Conservation (phyloP, 64 coral and sea anemone genomes). For the Porites lutea region DNA sequence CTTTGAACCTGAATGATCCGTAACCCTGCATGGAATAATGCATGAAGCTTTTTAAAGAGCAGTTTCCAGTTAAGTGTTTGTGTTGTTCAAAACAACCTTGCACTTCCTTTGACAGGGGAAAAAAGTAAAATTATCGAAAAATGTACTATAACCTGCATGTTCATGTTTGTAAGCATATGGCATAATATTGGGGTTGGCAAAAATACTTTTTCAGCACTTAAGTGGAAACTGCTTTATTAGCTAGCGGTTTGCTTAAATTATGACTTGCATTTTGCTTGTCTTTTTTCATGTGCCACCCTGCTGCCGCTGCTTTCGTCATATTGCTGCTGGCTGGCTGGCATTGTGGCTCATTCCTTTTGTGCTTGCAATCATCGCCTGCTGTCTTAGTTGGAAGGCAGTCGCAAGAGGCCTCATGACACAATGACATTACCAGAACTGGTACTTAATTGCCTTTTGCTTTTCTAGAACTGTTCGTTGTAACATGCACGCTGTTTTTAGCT, state of each 20-base stretch:
- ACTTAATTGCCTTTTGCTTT: slow-evolving; percentile 66
- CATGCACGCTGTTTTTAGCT: slow-evolving; percentile 6
- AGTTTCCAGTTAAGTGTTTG: too few species aligned
- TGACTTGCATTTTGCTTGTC: slow-evolving; percentile 61
- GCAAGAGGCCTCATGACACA: slow-evolving; percentile 95
- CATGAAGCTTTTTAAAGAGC: too few species aligned
- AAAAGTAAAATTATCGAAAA: too few species aligned
- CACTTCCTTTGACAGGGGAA: too few species aligned
- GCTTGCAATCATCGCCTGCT: slow-evolving; percentile 75
- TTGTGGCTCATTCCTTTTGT: slow-evolving; percentile 74
- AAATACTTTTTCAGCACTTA: too few species aligned
- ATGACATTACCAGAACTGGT: slow-evolving; percentile 86
- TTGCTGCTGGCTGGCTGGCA: slow-evolving; percentile 82
- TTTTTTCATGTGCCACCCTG: slow-evolving; percentile 48
- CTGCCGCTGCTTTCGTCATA: slow-evolving; percentile 70
- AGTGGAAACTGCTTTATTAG: background rate
- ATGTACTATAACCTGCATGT: too few species aligned
- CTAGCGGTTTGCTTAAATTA: slow-evolving; percentile 45
- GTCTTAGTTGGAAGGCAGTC: slow-evolving; percentile 92
- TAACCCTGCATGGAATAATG: too few species aligned
- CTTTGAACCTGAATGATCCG: too few species aligned
- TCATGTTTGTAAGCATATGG: too few species aligned
- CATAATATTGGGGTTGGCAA: too few species aligned
- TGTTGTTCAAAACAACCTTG: too few species aligned
- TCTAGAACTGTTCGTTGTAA: background rate